Percentiles rank a stretch among this genome's conserved stretches.
Evolutionary conservation across 2,888 invertebrate species (phyloP).

Genomic region (Drosophila fungiperda): DNA sequence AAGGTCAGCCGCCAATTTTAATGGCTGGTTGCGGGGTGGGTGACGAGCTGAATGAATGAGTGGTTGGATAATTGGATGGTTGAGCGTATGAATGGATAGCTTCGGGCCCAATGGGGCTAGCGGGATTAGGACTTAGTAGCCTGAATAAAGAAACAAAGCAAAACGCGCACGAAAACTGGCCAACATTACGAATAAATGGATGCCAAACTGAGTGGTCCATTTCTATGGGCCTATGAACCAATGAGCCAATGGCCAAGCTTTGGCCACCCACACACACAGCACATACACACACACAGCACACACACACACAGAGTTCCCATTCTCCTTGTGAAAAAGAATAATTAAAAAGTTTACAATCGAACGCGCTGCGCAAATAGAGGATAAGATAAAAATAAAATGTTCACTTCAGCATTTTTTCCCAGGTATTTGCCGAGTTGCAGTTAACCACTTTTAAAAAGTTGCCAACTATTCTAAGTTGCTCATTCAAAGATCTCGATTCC

Average conservation of each 20-base stretch:
- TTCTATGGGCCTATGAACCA: conserved; percentile 5
- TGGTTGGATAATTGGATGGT: conserved; percentile 9
- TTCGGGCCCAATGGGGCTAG: conserved; percentile 7
- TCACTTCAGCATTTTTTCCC: conserved; percentile 10
- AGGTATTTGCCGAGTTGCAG: conserved; percentile 19
- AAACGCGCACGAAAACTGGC: conserved; percentile 32
- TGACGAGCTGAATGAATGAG: conserved; percentile 3
- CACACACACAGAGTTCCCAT: neutral
- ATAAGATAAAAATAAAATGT: conserved; percentile 12
- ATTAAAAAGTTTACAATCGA: conserved; percentile 59
- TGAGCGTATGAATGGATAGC: conserved; percentile 5
- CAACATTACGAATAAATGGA: conserved; percentile 26
- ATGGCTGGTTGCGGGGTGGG: conserved; percentile 18
- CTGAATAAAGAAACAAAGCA: conserved; percentile 23
- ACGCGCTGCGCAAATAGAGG: conserved; percentile 40
- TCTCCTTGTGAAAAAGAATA: conserved; percentile 28
- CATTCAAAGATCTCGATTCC: conserved; percentile 2
- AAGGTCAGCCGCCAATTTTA: conserved; percentile 64
- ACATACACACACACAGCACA: neutral
- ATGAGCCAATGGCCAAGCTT: neutral
- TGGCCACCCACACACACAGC: neutral
- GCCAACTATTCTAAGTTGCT: conserved; percentile 8
- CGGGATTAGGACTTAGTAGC: conserved; percentile 10
- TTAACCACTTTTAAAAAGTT: conserved; percentile 29
- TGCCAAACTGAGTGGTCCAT: conserved; percentile 6